Evolutionary conservation across 1,140 invertebrate genomes (phyloP), one percentile per base, ranked within the genome.

Genomic region (Trichogramma pretiosum): DNA sequence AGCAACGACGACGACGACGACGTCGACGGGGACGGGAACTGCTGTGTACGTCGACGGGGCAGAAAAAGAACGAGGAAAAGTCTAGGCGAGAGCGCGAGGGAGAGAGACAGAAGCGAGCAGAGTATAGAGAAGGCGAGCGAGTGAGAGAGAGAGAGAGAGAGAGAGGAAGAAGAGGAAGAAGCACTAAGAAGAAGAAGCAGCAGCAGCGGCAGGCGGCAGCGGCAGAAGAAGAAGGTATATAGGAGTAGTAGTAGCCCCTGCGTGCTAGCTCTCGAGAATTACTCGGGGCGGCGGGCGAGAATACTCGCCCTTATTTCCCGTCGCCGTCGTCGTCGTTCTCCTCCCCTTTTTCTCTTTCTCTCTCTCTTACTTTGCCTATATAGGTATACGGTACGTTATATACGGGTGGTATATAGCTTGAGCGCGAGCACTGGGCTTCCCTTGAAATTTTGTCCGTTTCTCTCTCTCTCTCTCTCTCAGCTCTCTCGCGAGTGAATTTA

Each of bases 281-380:
- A 57, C 58, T 59, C 52, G 51, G 53, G 55, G 53, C 47, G 56
- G 51, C 52, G 54, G 48, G 56, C 48, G 56, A 56, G 41, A 42
- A 44, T 46, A 35, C 30, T 28, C 41, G 23, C 30, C 24, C 30
- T 32, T 37, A n/a, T n/a, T n/a, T n/a, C n/a, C n/a, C n/a, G n/a
- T n/a, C n/a, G n/a, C n/a, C n/a, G n/a, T n/a, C n/a, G n/a, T n/a
- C n/a, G n/a, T n/a, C n/a, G n/a, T n/a, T n/a, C n/a, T n/a, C n/a
- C n/a, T n/a, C n/a, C n/a, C n/a, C n/a, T n/a, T n/a, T n/a, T n/a
- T n/a, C n/a, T n/a, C n/a, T n/a, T n/a, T n/a, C n/a, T n/a, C n/a
- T n/a, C n/a, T n/a, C n/a, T n/a, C n/a, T n/a, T n/a, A n/a, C n/a
- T n/a, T n/a, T n/a, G n/a, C n/a, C n/a, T n/a, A n/a, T n/a, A n/a